phyloP scores from a whole-genome alignment of 1,140 invertebrate genomes.

The Trachymyrmex septentrionalis region DNA sequence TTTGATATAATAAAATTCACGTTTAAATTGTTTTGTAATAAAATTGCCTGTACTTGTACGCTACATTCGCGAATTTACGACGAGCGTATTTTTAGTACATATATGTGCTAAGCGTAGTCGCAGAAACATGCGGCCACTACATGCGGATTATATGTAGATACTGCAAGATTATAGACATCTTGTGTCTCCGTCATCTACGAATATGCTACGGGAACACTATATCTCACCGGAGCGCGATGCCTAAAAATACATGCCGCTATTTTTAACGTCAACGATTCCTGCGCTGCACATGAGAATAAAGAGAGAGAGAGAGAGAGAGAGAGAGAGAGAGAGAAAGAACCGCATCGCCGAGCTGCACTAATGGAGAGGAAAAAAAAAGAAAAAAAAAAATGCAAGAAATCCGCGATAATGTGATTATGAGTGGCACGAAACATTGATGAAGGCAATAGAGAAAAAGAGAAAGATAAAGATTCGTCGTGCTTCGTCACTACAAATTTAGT shows the following conservation, averaged over 20 bases:
- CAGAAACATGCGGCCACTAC: constrained; percentile 25
- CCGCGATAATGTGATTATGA: constrained; percentile 39
- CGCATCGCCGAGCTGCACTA: not conserved
- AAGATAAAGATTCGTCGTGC: not conserved
- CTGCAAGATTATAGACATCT: constrained; percentile 61
- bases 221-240: constrained; percentile 60
- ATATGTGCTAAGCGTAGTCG: not conserved
- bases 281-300: constrained; percentile 48
- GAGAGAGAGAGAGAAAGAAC: not conserved
- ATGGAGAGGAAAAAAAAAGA: not conserved
- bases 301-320: constrained; percentile 1
- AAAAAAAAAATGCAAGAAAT: constrained; percentile 31
- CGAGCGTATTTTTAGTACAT: not conserved
- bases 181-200: constrained; percentile 53
- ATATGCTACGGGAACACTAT: constrained; percentile 43
- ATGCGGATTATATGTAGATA: constrained; percentile 1
- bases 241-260: constrained; percentile 78
- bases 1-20: not conserved
- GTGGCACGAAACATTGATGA: constrained; percentile 24
- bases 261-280: constrained; percentile 68
- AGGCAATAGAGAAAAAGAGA: constrained; percentile 35
- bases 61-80: not conserved
- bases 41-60: not conserved
- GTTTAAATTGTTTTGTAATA: not conserved
- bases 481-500: not conserved